Percentiles rank a stretch among this genome's conserved stretches.
These are phyloP conservation scores for Asarcornis scutulata DNA, from an alignment of 2,113 vertebrate species.

Conservation along the genomic window DNA sequence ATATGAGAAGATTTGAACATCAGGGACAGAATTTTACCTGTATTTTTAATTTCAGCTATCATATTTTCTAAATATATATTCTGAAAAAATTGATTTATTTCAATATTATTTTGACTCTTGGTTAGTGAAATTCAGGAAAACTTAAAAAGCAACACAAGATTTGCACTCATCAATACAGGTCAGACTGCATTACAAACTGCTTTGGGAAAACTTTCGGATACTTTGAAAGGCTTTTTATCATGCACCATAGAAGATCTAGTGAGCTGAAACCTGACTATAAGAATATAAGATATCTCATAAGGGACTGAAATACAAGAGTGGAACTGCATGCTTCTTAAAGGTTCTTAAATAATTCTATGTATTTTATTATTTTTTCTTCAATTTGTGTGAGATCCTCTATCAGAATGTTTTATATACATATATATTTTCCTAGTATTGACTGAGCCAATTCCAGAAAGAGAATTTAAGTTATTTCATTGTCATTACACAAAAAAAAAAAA, in stretches of 20 bases:
- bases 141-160: not conserved
- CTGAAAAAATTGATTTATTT: not conserved
- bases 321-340: not conserved
- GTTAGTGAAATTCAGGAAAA: not conserved
- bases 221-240: not conserved
- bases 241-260: not conserved
- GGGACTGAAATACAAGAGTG: not conserved
- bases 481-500: not conserved
- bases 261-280: not conserved
- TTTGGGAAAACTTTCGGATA: not conserved
- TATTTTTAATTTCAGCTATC: not conserved
- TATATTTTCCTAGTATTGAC: not conserved
- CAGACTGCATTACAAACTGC: not conserved
- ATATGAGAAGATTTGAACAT: not conserved
- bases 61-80: not conserved
- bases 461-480: not conserved
- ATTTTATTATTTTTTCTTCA: not conserved
- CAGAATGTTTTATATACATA: not conserved
- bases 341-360: not conserved
- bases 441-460: not conserved
- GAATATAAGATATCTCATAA: not conserved
- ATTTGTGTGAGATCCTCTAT: not conserved
- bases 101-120: not conserved
- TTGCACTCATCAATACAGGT: not conserved
- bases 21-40: not conserved